A percentile compares a stretch with the other conserved stretches of the same genome.
phyloP scores from a whole-genome alignment of 1,140 invertebrate genomes.

The Bradysia coprophila region DNA sequence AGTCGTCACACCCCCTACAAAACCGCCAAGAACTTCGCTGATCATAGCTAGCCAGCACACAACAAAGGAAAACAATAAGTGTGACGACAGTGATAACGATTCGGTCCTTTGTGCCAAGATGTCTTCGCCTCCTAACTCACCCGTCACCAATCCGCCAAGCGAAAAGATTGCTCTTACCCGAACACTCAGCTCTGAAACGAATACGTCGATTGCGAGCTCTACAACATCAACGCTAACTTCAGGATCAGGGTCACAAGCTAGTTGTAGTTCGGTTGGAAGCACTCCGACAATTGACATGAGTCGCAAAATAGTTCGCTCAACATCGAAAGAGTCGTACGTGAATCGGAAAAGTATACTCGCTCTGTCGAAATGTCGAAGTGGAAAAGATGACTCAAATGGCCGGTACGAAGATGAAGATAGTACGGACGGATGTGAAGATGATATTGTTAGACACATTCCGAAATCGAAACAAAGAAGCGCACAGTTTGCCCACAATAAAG shows the following conservation, averaged over 20 bases:
- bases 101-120: slow-evolving; percentile 63
- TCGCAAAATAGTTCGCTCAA: slow-evolving; percentile 47
- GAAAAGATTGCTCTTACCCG: slow-evolving; percentile 28
- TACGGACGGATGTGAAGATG: slow-evolving; percentile 19
- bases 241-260: slow-evolving; percentile 38
- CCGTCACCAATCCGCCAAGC: slow-evolving; percentile 22
- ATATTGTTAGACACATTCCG: slow-evolving; percentile 12
- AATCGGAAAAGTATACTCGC: slow-evolving; percentile 73
- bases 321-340: slow-evolving; percentile 43
- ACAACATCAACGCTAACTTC: slow-evolving; percentile 43
- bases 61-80: no score
- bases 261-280: slow-evolving; percentile 40
- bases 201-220: slow-evolving; percentile 36
- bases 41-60: slow-evolving; percentile 7
- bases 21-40: slow-evolving; percentile 23
- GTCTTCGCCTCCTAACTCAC: slow-evolving; percentile 14
- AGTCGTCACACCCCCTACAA: slow-evolving; percentile 11
- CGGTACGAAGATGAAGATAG: slow-evolving; percentile 17
- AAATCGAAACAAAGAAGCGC: slow-evolving; percentile 12
- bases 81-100: slow-evolving; percentile 72
- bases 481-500: neutral
- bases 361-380: slow-evolving; percentile 68
- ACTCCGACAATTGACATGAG: slow-evolving; percentile 31
- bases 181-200: slow-evolving; percentile 40
- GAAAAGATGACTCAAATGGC: slow-evolving; percentile 30